Conservation (phyloP, 2,888 invertebrate species). For the Papilio elwesi region DNA sequence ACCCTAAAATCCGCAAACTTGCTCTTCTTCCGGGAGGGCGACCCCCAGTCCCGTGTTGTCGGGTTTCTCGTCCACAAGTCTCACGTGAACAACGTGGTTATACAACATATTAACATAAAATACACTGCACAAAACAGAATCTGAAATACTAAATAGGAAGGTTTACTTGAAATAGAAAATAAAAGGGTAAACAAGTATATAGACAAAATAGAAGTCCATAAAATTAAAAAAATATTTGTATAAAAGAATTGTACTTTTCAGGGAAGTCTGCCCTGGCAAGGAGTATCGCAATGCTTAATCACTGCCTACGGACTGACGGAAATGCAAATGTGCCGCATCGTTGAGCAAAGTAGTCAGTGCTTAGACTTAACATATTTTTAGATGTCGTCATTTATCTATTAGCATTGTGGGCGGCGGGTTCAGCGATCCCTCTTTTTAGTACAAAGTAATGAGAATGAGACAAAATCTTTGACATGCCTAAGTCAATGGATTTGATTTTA, state of each 20-base stretch:
- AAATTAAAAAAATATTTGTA: not conserved
- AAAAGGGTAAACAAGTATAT: no score
- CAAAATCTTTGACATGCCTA: not conserved
- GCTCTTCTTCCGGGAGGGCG: no score
- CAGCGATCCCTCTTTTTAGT: constrained; percentile 13
- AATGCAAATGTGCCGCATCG: constrained; percentile 39
- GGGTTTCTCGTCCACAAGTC: no score
- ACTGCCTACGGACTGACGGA: constrained; percentile 35
- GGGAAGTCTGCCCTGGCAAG: not conserved
- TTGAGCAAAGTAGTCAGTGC: constrained; percentile 25
- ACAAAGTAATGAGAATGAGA: constrained; percentile 16
- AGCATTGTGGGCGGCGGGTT: constrained; percentile 18
- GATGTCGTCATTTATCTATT: constrained; percentile 35
- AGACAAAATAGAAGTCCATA: not conserved
- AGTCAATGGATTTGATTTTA: not conserved
- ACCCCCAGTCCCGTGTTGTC: no score
- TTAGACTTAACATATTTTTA: constrained; percentile 34
- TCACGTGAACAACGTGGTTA: no score
- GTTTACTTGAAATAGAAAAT: no score
- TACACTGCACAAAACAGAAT: no score
- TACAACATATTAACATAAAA: no score
- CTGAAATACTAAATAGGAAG: no score
- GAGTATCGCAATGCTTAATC: constrained; percentile 34
- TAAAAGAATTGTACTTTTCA: not conserved
- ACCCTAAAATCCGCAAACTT: no score